Conservation (phyloP, 2,113 vertebrate genomes). For the Grammomys dolichurus region DNA sequence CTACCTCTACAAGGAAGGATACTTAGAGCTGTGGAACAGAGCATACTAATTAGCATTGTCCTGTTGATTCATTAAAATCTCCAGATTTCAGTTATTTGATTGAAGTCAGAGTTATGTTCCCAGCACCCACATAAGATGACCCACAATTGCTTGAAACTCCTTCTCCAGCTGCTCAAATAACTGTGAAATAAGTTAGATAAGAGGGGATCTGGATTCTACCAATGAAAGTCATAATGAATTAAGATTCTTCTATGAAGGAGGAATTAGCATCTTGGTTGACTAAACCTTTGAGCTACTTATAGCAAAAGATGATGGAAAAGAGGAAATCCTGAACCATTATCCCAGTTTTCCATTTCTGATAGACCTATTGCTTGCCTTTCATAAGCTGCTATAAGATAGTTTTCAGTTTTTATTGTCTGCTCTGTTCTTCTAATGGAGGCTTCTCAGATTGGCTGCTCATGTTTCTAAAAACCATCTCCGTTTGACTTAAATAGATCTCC, state of each 20-base stretch:
- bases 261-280: slow-evolving; percentile 28
- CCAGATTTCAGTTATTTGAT: not conserved
- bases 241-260: slow-evolving; percentile 12
- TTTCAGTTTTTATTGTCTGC: not conserved
- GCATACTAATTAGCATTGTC: not conserved
- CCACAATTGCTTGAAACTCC: not conserved
- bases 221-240: slow-evolving; percentile 48
- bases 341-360: not conserved
- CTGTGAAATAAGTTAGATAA: slow-evolving; percentile 58
- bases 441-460: not conserved
- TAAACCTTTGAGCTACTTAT: not conserved
- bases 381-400: not conserved
- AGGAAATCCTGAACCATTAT: not conserved
- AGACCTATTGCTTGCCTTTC: not conserved
- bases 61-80: not conserved
- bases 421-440: not conserved
- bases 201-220: not conserved
- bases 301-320: slow-evolving; percentile 22
- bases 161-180: slow-evolving; percentile 51
- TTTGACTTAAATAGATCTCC: not conserved
- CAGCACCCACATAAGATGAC: not conserved
- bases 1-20: not conserved
- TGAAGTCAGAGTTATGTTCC: not conserved
- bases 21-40: not conserved
- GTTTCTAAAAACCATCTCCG: not conserved